Evolutionary conservation across 2,888 invertebrate species (phyloP), one percentile per base, ranked within the genome.

Genomic region (Mythimna pallens): DNA sequence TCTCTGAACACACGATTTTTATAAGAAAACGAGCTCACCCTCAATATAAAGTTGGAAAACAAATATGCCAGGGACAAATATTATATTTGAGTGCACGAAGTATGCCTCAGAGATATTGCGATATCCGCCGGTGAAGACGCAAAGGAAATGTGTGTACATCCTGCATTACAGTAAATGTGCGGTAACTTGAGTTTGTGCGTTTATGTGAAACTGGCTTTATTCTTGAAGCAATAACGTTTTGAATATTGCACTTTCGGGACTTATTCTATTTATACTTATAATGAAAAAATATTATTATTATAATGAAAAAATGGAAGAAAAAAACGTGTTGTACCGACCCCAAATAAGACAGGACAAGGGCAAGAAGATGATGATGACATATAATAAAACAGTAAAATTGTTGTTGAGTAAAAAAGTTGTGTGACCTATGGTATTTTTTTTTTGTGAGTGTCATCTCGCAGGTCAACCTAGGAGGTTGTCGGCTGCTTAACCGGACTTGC

Each of bases 51-150:
- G 62, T 70, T 68, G 62, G 55, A 65, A 70, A 73, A 81, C 74
- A 80, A 80, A 80, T 80, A 81, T 81, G 36, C 66, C 59, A 65
- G 81, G 73, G 74, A 70, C 82, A 80, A 80, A 80, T 78, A 81
- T 81, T 78, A 65, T 82, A 81, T 80, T 74, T 78, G 82, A 81
- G 74, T 78, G 78, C 70, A 82, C 65, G 59, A 63, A 68, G 82
- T 74, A 74, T 74, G 74, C 67, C 78, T 70, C 40, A 65, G 58
- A 81, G 65, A 74, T 81, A 81, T 78, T 81, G 82, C 65, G 55
- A 55, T 67, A 74, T 62, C 70, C 73, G 34, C 54, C 34, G 30
- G 55, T 34, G 50, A 62, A 34, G 40, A 74, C 55, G 67, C 67
- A 70, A 81, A 81, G 74, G 82, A 81, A 77, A 80, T 76, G 40